Base-by-base conservation (phyloP, 53 echinoderm and acorn worm genomes). In the Temnopleurus reevesii region DNA sequence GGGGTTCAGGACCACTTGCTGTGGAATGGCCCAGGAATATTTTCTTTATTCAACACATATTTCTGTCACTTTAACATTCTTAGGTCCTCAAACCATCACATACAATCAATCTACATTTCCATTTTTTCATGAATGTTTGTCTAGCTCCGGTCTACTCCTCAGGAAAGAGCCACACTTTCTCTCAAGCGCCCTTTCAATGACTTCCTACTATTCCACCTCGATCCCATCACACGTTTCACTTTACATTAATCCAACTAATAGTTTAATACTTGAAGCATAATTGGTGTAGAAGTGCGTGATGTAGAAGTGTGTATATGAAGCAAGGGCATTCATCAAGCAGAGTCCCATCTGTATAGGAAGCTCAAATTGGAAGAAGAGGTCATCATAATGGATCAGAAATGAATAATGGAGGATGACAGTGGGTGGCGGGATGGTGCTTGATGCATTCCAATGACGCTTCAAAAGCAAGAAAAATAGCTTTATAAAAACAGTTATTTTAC, bases 301-400 rank as follows among this genome's bases (percentile, higher is more conserved):
- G 23, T 59, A 21, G 23, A 82, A 82, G 19, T 17, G 19, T 53
- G 54, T 5, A 31, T 15, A 31, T 15, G 33, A 82, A 47, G 55
- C 36, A 47, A 77, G 79, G 79, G 79, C 79, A 47, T 47, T 47
- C 79, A 77, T 77, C 79, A 77, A 27, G 47, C 49, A 26, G 49
- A n/a, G 79, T 27, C 79, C 45, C 79, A 77, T 77, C 82, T 82
- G 82, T 21, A 35, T 4, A 54, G 35, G 35, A 53, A 35, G 55
- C 19, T 21, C 55, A 55, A 82, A 82, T 55, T 82, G 82, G 34
- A 27, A 55, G 34, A 18, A 55, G 55, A 82, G 82, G 82, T 82
- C 82, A 17, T 82, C 10, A 77, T 47, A 47, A 77, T 77, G 79
- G 79, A 79, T 46, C 49, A 28, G 45, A 28, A 46, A 28, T 26